Percentiles rank a stretch among this genome's conserved stretches.
phyloP scores from a whole-genome alignment of 2,888 invertebrate genomes.

The Rhogogaster chlorosoma region DNA sequence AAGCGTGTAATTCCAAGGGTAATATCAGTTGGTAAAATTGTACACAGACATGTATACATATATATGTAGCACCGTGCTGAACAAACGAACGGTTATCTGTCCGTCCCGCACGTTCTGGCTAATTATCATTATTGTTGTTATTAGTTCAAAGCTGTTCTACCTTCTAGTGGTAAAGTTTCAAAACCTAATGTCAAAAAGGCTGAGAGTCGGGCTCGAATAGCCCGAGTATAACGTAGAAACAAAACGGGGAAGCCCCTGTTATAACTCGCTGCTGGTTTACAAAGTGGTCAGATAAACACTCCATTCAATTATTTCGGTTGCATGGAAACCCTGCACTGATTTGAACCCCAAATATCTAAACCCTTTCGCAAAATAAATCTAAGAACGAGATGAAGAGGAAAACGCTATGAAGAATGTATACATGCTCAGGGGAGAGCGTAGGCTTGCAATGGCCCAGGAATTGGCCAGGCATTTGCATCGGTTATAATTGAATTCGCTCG shows the following conservation, averaged over 20 bases:
- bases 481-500: conserved; percentile 10
- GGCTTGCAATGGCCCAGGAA: not conserved
- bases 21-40: not conserved
- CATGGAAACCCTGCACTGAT: no score
- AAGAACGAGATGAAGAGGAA: no score
- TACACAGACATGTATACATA: not conserved
- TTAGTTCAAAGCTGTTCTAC: not conserved
- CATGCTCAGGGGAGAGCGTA: not conserved
- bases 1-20: not conserved
- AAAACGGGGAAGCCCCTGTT: no score
- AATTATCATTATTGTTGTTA: not conserved
- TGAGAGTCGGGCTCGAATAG: not conserved
- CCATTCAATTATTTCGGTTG: no score
- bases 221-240: not conserved
- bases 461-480: conserved; percentile 7
- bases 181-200: not conserved
- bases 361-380: no score
- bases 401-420: not conserved
- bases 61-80: not conserved
- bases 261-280: no score
- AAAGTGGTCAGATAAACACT: no score
- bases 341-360: no score
- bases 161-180: not conserved
- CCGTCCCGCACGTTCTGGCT: not conserved
- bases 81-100: not conserved